These are phyloP conservation scores for Halcyon malimbica DNA, from an alignment of 2,113 vertebrate species.

Conservation along the genomic window DNA sequence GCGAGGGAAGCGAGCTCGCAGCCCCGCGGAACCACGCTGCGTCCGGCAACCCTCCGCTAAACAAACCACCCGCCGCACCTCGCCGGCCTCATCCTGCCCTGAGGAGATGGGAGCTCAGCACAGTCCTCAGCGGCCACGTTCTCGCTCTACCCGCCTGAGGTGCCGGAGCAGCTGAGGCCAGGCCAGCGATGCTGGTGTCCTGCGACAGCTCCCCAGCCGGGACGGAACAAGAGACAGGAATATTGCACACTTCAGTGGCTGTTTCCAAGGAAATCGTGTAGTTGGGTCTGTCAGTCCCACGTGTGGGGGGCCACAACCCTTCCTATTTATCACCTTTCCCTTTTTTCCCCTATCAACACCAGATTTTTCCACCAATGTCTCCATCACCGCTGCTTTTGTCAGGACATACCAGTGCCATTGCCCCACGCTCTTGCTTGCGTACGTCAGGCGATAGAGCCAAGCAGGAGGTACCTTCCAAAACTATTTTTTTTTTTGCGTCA, in stretches of 20 bases:
- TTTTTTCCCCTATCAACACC: not conserved
- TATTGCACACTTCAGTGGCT: not conserved
- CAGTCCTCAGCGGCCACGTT: not conserved
- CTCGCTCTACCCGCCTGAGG: not conserved
- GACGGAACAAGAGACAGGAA: not conserved
- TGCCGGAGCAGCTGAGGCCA: not conserved
- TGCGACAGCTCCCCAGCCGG: not conserved
- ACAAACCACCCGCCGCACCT: not conserved
- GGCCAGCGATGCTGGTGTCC: not conserved
- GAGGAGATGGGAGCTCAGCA: not conserved
- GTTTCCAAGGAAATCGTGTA: not conserved
- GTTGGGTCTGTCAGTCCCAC: not conserved
- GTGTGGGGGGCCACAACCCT: rapidly evolving
- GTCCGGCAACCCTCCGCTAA: not conserved
- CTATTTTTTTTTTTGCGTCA: not conserved
- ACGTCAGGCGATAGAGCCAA: rapidly evolving
- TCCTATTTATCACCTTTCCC: not conserved
- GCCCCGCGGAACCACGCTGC: not conserved
- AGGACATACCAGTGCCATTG: not conserved
- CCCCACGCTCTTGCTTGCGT: not conserved
- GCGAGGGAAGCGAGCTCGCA: not conserved
- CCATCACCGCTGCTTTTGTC: not conserved
- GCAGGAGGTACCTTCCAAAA: not conserved
- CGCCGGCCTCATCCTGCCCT: not conserved
- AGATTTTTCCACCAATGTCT: not conserved